Conservation (phyloP, 2,797 vertebrate species). For the Silurus aristotelis region DNA sequence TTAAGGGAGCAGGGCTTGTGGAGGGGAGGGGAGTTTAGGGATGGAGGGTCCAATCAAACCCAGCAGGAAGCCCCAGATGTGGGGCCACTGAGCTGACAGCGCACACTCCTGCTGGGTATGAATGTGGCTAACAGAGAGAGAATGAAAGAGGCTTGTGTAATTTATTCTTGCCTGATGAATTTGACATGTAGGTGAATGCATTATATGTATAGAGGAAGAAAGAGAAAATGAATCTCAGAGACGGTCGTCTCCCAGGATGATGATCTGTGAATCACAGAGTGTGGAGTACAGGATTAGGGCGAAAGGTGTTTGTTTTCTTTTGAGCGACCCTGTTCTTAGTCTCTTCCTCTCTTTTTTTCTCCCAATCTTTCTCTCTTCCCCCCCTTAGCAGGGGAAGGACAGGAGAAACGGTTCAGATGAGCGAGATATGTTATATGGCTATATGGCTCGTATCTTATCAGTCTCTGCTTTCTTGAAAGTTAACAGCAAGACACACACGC, state of each 20-base stretch:
- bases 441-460: slow-evolving; percentile 54
- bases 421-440: slow-evolving; percentile 43
- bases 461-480: slow-evolving; percentile 52
- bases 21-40: slow-evolving; percentile 48
- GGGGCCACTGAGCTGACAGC: slow-evolving; percentile 75
- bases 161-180: slow-evolving; percentile 56
- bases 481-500: slow-evolving; percentile 55
- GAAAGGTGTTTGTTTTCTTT: slow-evolving; percentile 38
- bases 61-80: slow-evolving; percentile 80
- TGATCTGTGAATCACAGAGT: slow-evolving; percentile 14
- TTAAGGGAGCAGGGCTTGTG: slow-evolving; percentile 63
- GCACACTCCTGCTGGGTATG: slow-evolving; percentile 71
- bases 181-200: slow-evolving; percentile 48
- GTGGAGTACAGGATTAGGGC: slow-evolving; percentile 20
- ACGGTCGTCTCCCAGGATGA: slow-evolving; percentile 27
- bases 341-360: slow-evolving; percentile 18
- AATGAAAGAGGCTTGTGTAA: slow-evolving; percentile 46
- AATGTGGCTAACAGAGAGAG: slow-evolving; percentile 70
- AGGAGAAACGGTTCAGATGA: slow-evolving; percentile 42
- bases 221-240: slow-evolving; percentile 45
- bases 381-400: slow-evolving; percentile 47
- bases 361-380: neutral
- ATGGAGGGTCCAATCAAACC: slow-evolving; percentile 65
- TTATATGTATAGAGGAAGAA: slow-evolving; percentile 43
- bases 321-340: neutral